Evolutionary conservation across 2,113 vertebrate genomes (phyloP).

Genomic region (Triplophysa dalaica): DNA sequence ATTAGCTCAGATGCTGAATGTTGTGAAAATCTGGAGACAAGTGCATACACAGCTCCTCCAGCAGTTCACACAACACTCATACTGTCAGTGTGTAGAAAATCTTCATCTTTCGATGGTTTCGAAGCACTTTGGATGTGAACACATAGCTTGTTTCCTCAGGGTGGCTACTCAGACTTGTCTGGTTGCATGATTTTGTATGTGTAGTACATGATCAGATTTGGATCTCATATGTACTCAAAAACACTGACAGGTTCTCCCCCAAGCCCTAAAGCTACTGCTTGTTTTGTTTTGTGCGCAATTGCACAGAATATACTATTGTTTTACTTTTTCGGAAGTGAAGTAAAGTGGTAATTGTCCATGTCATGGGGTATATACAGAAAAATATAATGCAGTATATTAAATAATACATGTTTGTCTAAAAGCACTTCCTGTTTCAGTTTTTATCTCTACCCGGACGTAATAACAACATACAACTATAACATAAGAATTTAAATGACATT

Average conservation of each 20-base stretch:
- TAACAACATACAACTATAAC: too few relatives aligned
- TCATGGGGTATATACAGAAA: too few relatives aligned
- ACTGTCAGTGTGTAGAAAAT: constrained; percentile 14
- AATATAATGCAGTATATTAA: too few relatives aligned
- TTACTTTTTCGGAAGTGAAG: too few relatives aligned
- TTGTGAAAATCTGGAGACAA: constrained; percentile 27
- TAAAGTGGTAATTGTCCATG: too few relatives aligned
- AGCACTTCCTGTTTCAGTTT: too few relatives aligned
- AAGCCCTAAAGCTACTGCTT: too few relatives aligned
- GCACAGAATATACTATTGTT: too few relatives aligned
- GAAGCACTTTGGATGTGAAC: not conserved
- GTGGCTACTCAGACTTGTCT: not conserved
- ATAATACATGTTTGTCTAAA: too few relatives aligned
- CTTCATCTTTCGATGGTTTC: not conserved
- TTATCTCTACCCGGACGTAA: too few relatives aligned
- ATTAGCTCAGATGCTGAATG: constrained; percentile 30
- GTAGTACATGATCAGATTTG: not conserved
- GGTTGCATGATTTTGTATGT: not conserved
- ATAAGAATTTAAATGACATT: too few relatives aligned
- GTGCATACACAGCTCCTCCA: not conserved
- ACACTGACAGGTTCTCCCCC: not conserved
- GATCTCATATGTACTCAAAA: not conserved
- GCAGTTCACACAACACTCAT: not conserved
- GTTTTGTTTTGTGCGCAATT: too few relatives aligned
- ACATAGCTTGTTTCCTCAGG: not conserved